These are phyloP conservation scores for Lamprotornis superbus DNA, from an alignment of 2,113 vertebrate species.

Conservation along the genomic window DNA sequence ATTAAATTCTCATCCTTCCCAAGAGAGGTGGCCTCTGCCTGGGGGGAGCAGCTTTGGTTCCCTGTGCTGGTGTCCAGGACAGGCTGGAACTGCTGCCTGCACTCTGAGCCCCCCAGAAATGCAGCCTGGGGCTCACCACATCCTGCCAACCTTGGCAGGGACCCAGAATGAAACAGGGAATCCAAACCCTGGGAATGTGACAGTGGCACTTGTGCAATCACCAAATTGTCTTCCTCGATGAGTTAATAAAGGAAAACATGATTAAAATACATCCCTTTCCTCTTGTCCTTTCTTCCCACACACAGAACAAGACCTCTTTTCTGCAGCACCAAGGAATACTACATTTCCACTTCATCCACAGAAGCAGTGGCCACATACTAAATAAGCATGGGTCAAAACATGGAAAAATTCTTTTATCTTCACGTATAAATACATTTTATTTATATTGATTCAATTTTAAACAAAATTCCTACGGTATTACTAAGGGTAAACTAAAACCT, in stretches of 20 bases:
- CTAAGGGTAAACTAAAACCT: constrained; percentile 57
- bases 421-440: constrained; percentile 50
- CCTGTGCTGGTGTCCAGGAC: neutral
- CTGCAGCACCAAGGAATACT: neutral
- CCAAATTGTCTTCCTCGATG: neutral
- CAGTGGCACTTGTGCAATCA: fast-evolving
- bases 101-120: neutral
- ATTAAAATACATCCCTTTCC: neutral
- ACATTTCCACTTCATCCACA: neutral
- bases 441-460: constrained; percentile 62
- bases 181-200: neutral
- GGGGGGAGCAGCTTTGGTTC: neutral
- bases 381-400: neutral
- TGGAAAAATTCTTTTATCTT: constrained; percentile 38
- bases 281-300: neutral
- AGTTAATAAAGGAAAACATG: neutral
- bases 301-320: neutral
- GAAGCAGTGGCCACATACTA: neutral
- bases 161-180: neutral
- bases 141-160: neutral
- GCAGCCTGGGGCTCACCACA: fast-evolving
- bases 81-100: neutral
- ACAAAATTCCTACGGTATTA: constrained; percentile 65
- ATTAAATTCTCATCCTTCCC: too few relatives aligned
- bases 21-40: neutral